Base-by-base conservation (phyloP, 1,140 invertebrate species). In the Adelges cooleyi region DNA sequence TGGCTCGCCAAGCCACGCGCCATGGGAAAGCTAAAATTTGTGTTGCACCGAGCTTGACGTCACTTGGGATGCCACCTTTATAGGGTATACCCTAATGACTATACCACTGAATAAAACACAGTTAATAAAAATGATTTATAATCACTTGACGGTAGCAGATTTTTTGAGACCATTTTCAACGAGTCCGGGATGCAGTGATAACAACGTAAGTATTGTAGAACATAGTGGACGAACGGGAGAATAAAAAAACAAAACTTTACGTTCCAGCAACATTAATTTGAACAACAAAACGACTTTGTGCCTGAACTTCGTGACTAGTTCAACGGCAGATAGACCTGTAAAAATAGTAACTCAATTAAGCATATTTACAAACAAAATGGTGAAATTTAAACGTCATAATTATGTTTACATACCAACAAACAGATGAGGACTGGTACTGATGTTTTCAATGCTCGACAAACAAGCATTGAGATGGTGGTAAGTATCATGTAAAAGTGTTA, bases 261-360 rank as follows among this genome's bases (percentile, higher is more conserved):
- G 86, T 74, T 98, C 92, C 49, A 99, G 77, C 40, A 97, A 75
- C 22, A 98, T 73, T 27, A 99, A 75, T 78, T 99, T 99, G 73
- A 98, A 98, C 11, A 99, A 75, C 50, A 95, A 78, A 36, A 99
- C 75, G 38, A 89, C 86, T 80, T 97, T 96, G 73, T 98, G 92
- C 67, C 86, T 84, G 82, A 95, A 98, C 67, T 83, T 81, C 68
- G 87, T 77, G 49, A 96, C 83, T 67, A 95, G 79, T 72, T 92
- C 86, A 72, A 85, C 78, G 8, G 85, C 81, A 22, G 88, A 88
- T 67, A 93, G 78, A 69, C 88, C 90, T 89, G 72, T 52, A 80
- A 48, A 62, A 62, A 6, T 33, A 33, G 5, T 11, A 33, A 33
- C 5, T 33, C 29, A 33, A 33, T 33, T 44, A 2, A 48, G 46